Conservation (phyloP, 1,140 invertebrate genomes). For the Apis dorsata region DNA sequence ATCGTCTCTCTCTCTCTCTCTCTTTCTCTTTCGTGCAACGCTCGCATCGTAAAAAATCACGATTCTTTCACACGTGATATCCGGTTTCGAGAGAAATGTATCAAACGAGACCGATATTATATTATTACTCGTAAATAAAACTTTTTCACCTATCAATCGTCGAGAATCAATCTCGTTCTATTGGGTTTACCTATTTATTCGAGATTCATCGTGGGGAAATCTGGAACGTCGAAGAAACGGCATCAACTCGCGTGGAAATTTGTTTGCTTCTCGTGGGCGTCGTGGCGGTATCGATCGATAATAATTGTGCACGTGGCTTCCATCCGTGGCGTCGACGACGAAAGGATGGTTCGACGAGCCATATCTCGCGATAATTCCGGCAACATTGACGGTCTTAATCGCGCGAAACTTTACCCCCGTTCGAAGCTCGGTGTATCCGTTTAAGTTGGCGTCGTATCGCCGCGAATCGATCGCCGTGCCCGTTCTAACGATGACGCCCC, state of each 20-base stretch:
- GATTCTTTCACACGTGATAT: no score
- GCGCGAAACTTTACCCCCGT: constrained; percentile 61
- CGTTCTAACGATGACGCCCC: constrained; percentile 75
- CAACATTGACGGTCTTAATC: constrained; percentile 65
- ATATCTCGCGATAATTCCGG: constrained; percentile 56
- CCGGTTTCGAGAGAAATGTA: no score
- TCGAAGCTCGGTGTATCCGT: constrained; percentile 59
- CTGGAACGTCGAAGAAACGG: no score
- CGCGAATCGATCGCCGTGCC: constrained; percentile 70
- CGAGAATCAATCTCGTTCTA: no score
- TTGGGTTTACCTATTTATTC: no score
- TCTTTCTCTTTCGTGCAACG: no score
- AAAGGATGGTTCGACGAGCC: constrained; percentile 29
- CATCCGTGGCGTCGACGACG: constrained; percentile 29
- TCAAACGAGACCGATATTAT: no score
- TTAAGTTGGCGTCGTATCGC: constrained; percentile 72
- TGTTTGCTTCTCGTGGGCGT: constrained; percentile 20
- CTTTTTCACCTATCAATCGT: no score
- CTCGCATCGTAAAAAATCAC: no score
- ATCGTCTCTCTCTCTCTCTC: background rate
- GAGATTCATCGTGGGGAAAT: no score
- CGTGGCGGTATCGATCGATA: constrained; percentile 43
- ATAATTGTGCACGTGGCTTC: constrained; percentile 38
- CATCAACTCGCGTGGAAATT: constrained; percentile 12
- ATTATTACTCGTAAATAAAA: no score